phyloP scores from a whole-genome alignment of 1,140 invertebrate genomes.

The Hestina assimilis region DNA sequence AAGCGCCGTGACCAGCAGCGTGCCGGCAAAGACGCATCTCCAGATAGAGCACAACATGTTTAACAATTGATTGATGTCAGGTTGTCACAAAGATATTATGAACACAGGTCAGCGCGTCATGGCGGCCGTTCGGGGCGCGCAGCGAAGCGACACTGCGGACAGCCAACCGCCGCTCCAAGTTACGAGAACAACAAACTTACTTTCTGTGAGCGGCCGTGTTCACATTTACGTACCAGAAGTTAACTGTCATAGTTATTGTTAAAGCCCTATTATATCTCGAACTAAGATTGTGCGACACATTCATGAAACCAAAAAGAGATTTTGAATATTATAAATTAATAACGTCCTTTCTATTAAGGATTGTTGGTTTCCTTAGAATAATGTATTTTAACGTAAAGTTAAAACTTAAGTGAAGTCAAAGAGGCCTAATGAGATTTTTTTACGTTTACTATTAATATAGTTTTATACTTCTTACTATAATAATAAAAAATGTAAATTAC shows the following conservation, averaged over 20 bases:
- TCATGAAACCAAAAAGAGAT: no score
- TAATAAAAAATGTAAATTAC: background rate
- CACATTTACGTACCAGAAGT: constrained; percentile 36
- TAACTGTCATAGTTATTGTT: constrained; percentile 8
- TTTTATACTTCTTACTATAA: no score
- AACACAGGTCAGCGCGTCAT: constrained; percentile 45
- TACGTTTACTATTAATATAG: no score
- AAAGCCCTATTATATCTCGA: no score
- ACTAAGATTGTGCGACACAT: no score
- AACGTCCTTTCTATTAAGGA: no score
- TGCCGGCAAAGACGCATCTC: constrained; percentile 42
- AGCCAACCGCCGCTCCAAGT: constrained; percentile 27
- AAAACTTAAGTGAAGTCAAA: no score
- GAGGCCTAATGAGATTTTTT: no score
- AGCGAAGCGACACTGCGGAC: constrained; percentile 54
- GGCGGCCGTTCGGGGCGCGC: constrained; percentile 53
- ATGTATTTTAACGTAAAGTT: no score
- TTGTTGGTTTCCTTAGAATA: no score
- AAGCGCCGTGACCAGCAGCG: constrained; percentile 39
- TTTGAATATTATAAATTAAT: no score
- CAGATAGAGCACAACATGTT: constrained; percentile 55
- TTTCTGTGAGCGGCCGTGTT: constrained; percentile 60
- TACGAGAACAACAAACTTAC: constrained; percentile 64
- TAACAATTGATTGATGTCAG: constrained; percentile 31
- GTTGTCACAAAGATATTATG: constrained; percentile 37